These are phyloP conservation scores for Polydrusus cervinus DNA, from an alignment of 2,888 invertebrate genomes.

Conservation along the genomic window DNA sequence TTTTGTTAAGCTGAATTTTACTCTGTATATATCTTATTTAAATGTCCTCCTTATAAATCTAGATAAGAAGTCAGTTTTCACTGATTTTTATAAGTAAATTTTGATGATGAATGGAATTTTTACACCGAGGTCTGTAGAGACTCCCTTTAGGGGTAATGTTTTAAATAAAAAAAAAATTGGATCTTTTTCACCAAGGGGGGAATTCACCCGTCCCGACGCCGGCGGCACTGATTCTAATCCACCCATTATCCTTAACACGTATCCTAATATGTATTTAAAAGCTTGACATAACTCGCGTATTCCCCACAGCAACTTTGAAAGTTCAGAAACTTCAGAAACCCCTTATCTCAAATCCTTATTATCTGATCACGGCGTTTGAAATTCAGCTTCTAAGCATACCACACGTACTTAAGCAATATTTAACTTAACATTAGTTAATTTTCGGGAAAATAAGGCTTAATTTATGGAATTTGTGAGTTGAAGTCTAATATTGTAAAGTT, in stretches of 20 bases:
- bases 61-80: no score
- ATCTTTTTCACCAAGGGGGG: no score
- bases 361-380: conserved; percentile 17
- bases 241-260: conserved; percentile 8
- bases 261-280: conserved; percentile 21
- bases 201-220: no score
- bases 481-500: conserved; percentile 23
- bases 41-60: no score
- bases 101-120: no score
- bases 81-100: no score
- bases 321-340: conserved; percentile 10
- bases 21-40: no score
- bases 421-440: conserved; percentile 41
- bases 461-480: conserved; percentile 30
- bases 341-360: conserved; percentile 43
- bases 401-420: conserved; percentile 42
- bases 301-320: conserved; percentile 23
- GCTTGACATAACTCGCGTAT: conserved; percentile 19
- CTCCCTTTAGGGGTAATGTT: no score
- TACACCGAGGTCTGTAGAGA: no score
- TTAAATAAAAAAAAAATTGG: no score
- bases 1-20: no score
- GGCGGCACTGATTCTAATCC: neutral
- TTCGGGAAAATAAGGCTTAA: conserved; percentile 32
- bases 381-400: conserved; percentile 37